Evolutionary conservation across 2,888 invertebrate genomes (phyloP), one percentile per base, ranked within the genome.

Genomic region (Heterodera filipjevi): DNA sequence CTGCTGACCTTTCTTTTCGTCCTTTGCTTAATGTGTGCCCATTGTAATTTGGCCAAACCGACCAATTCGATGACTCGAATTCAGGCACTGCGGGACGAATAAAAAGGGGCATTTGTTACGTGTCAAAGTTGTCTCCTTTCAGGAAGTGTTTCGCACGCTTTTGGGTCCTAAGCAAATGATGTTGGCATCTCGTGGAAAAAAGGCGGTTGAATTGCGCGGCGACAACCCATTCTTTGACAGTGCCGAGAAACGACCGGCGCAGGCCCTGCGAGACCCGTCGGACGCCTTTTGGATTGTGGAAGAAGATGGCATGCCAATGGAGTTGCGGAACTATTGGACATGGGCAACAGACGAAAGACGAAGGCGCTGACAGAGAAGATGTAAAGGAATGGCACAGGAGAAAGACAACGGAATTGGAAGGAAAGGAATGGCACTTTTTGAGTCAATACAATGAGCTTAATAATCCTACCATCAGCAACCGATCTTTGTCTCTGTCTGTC

Each of bases 91-190:
- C 39, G n/a, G 5, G 44, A n/a, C 8, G 22, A 27, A 39, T 1
- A 22, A n/a, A 5, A 39, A 2, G 68, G 22, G 19, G 5, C 16
- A 64, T 64, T 27, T 64, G 64, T n/a, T n/a, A n/a, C n/a, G 64
- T 8, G 22, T 33, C 27, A 30, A 49, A 32, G 27, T 33, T 19
- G 5, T 16, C n/a, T 33, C 32, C 5, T 80, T 80, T 53, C 49
- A 80, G 80, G 70, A 80, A 35, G 80, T 80, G 33, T 75, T 80
- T n/a, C 80, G 80, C 16, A 80, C 80, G n/a, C 70, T 80, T 32
- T 81, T 80, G 80, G 80, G 80, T 30, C 27, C 68, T 16, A 80
- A 80, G 64, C 81, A 75, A n/a, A 80, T 78, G 78, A 75, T 75
- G 75, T 33, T 81, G 49, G 35, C 66, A 19, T 79, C 80, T 27